phyloP scores from a whole-genome alignment of 2,888 invertebrate species.

The Parascotia fuliginaria region DNA sequence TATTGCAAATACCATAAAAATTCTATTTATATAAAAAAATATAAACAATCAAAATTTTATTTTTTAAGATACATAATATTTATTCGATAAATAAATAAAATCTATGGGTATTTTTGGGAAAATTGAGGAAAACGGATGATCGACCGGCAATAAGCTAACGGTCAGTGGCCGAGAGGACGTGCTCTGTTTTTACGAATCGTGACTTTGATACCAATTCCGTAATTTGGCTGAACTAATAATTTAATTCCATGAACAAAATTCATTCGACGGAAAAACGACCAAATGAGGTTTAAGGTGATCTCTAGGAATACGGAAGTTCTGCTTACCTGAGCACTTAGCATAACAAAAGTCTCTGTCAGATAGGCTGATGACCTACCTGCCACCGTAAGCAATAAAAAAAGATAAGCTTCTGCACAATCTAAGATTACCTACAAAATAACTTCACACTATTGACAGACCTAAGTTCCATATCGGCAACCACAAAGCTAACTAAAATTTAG shows the following conservation, averaged over 20 bases:
- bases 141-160: slow-evolving; percentile 1
- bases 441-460: no score
- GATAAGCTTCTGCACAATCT: no score
- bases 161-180: background rate
- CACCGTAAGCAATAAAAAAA: no score
- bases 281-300: no score
- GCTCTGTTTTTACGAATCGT: background rate
- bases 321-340: no score
- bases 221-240: background rate
- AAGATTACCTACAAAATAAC: no score
- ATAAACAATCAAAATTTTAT: background rate
- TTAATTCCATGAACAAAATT: background rate
- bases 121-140: slow-evolving; percentile 4
- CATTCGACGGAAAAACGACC: no score
- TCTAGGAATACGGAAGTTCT: no score
- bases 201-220: background rate
- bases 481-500: background rate
- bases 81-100: slow-evolving; percentile 6
- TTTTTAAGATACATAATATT: background rate
- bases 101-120: slow-evolving; percentile 4
- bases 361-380: no score
- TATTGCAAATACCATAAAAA: no score
- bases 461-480: no score
- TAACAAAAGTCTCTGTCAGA: no score
- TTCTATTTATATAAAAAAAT: background rate